Percentiles rank a stretch among this genome's conserved stretches.
Conservation (phyloP, 2,888 invertebrate genomes). For the Microplitis deprimator region DNA sequence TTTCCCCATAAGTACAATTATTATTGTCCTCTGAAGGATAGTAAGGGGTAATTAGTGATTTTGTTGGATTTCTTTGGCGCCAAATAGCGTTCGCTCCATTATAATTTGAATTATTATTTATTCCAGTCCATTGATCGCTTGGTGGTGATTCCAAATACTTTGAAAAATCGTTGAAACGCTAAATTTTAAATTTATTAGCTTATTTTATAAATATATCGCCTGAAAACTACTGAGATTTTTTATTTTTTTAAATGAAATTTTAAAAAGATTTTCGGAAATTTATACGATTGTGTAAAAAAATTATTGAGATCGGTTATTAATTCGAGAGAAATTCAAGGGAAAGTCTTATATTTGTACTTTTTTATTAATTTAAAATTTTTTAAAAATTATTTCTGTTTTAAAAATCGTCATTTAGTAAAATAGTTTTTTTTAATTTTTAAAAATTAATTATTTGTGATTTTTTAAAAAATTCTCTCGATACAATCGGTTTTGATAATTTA, state of each 20-base stretch:
- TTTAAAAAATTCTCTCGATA: no score
- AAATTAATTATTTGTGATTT: no score
- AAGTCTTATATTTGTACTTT: background rate
- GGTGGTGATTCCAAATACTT: slow-evolving; percentile 66
- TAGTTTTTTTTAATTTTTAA: no score
- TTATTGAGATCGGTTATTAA: no score
- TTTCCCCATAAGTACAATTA: slow-evolving; percentile 60
- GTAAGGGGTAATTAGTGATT: slow-evolving; percentile 57
- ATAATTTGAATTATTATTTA: slow-evolving; percentile 48
- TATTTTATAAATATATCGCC: no score
- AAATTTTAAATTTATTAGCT: slow-evolving; percentile 26
- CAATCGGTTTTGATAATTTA: no score
- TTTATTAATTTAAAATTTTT: background rate
- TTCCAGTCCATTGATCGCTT: slow-evolving; percentile 66
- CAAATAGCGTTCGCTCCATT: slow-evolving; percentile 53
- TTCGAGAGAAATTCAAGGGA: background rate
- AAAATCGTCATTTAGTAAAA: no score
- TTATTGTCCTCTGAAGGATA: slow-evolving; percentile 60
- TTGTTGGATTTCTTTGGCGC: slow-evolving; percentile 65
- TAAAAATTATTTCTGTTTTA: no score
- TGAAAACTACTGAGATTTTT: no score
- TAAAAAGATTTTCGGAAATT: no score
- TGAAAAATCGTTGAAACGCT: slow-evolving; percentile 65
- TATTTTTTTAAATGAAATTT: no score
- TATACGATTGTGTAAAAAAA: no score